phyloP scores from a whole-genome alignment of 2,797 vertebrate genomes.

The Zalophus californianus region DNA sequence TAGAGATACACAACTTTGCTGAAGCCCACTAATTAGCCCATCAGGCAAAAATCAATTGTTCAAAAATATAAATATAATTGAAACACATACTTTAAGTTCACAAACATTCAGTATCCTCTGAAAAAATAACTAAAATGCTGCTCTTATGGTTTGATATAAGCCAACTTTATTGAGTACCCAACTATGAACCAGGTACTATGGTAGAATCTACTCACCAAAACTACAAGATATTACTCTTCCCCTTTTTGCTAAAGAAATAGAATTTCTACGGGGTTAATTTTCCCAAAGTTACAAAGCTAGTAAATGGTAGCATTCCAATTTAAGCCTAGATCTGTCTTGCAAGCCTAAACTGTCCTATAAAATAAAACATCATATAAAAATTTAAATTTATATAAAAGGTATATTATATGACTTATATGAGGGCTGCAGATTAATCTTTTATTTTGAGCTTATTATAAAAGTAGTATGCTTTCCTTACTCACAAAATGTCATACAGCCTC shows the following conservation, averaged over 20 bases:
- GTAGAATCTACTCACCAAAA: background rate
- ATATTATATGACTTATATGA: background rate
- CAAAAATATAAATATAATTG: background rate
- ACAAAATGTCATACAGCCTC: background rate
- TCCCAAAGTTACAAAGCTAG: background rate
- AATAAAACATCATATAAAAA: background rate
- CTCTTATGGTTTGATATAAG: background rate
- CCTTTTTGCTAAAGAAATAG: constrained; percentile 17
- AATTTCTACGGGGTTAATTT: background rate
- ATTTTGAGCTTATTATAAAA: background rate
- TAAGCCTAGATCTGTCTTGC: background rate
- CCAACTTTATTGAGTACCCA: background rate
- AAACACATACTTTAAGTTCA: background rate
- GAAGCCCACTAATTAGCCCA: background rate
- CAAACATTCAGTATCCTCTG: background rate
- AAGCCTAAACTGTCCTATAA: background rate
- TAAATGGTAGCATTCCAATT: background rate
- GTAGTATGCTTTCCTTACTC: background rate
- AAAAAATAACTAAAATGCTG: background rate
- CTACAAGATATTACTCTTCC: background rate
- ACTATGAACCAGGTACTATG: background rate
- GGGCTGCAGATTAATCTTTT: background rate
- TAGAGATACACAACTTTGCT: background rate
- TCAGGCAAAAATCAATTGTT: constrained; percentile 11
- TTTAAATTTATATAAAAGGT: background rate